Base-by-base conservation (phyloP, 2,888 invertebrate genomes). In the Troides helena region DNA sequence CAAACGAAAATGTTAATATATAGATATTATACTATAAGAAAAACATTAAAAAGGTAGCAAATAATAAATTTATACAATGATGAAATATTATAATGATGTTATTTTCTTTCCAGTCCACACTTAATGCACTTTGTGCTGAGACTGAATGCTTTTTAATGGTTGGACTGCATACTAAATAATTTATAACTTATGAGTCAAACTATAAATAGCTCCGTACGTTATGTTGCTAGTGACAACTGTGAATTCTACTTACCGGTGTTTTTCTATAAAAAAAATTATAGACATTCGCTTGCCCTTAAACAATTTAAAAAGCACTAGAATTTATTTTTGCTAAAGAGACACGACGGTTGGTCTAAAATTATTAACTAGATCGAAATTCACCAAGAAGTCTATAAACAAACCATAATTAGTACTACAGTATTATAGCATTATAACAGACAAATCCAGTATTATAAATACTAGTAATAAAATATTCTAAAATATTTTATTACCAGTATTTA, bases 81-180 rank as follows among this genome's bases (percentile, higher is more conserved):
- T 46, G 36, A 46, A 46, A 58, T 56, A 43, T 43, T 65, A 17
- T 58, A 25, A 39, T 5, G 43, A 69, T 62, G 65, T 58, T 25
- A 53, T 65, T 72, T 71, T 69, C 60, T 72, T 64, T 66, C 66
- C 58, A 62, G 69, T 64, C 43, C 68, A 71, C 70, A 71, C 73
- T 84, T 83, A 85, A 84, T 84, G 80, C 80, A 80, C 79, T 81
- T 77, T 79, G 74, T 78, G 81, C 76, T 78, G 76, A 72, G 80
- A 79, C 81, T 87, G 87, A 89, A 89, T 87, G 85, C 82, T 85
- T 88, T 89, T 88, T 89, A 90, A 90, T 89, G 84, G 85, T 78
- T 80, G 81, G 80, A 79, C 81, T 83, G 78, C 80, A 82, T 80
- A 81, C 82, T 81, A 83, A 82, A 83, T 81, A 81, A 80, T 81